Base-by-base conservation (phyloP, 2,888 invertebrate genomes). In the Perizoma flavofasciatum region DNA sequence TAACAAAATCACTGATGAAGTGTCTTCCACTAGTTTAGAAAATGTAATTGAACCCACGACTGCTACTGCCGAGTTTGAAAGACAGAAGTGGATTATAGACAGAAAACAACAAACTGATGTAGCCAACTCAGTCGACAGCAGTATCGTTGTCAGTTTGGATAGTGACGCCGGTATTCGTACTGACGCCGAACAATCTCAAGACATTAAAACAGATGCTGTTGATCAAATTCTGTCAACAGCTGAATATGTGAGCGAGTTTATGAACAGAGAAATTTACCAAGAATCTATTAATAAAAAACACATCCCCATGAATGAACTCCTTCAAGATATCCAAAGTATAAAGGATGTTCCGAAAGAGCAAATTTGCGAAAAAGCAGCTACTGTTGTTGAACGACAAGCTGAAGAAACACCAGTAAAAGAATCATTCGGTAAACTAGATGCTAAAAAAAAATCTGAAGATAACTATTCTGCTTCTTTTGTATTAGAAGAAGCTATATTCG, bases 401-500 rank as follows among this genome's bases (percentile, higher is more conserved):
- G 9, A 44, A 22, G 34, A 49, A 34, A 32, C 10, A 6, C 10
- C 46, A 22, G 32, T 22, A 9, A 10, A 59, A 34, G 59, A 52
- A 37, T 32, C 33, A 8, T 32, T 22, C 2, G 8, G 32, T 37
- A 49, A 50, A 58, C 47, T 6, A 10, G 52, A 43, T 9, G 11
- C 10, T 46, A 53, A 66, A 49, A 54, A 52, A 10, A 53, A 70
- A 6, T 68, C 67, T n/a, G 76, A 80, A 72, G 72, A 70, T 51
- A 73, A 78, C 49, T 71, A 79, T 33, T 73, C 78, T 8, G 74
- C 79, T 6, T 52, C 55, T 33, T 9, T 62, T 33, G 68, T 82
- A 50, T 59, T 89, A 9, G 94, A 94, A 80, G 91, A 93, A 82
- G 93, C 89, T 4, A 93, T 94, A 66, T 94, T 94, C 75, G 94